Base-by-base conservation (phyloP, 2,797 vertebrate genomes). In the Sebastes elongatus region DNA sequence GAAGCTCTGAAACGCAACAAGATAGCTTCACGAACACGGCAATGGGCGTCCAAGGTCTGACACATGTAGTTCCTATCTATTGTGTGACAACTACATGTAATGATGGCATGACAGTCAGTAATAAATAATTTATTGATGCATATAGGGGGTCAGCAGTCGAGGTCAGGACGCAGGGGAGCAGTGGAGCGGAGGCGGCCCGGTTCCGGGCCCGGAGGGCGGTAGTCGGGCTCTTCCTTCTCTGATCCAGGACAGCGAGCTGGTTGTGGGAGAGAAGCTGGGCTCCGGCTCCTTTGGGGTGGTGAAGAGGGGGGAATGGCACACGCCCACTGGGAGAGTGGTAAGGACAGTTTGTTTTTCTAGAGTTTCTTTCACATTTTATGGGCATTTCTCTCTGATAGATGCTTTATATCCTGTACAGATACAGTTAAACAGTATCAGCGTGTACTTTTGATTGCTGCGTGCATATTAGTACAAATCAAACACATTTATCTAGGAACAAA, bases 241-340 rank as follows among this genome's bases (percentile, higher is more conserved):
- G 64, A 97, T 98, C 87, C 96, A 97, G 66, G 97, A 98, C 81
- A 90, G 81, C n/a, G 96, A 97, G 74, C 92, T 98, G 82, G 11
- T 85, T 25, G 91, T 97, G 80, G 93, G 88, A 2, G 97, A 98
- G 81, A 95, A 93, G 63, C 87, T 98, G 74, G 97, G 97, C 20
- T 96, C 96, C 0, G 97, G 97, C 13, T 97, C 97, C 82, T 98
- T 97, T 7, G 97, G 97, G 1, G 96, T 97, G 76, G 97, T 98
- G 65, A 95, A 89, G 78, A 96, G 91, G 59, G 97, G 95, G 5
- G 95, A 97, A 53, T 98, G 97, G 97, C 95, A 94, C 6, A 89
- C 95, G 0, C 95, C 96, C 0, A 90, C 88, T 0, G 97, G 97
- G 2, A 92, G 88, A 88, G 94, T 94, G 73, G 97, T 98, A 84